These are phyloP conservation scores for Nasonia giraulti DNA, from an alignment of 1,140 invertebrate species.

Conservation along the genomic window DNA sequence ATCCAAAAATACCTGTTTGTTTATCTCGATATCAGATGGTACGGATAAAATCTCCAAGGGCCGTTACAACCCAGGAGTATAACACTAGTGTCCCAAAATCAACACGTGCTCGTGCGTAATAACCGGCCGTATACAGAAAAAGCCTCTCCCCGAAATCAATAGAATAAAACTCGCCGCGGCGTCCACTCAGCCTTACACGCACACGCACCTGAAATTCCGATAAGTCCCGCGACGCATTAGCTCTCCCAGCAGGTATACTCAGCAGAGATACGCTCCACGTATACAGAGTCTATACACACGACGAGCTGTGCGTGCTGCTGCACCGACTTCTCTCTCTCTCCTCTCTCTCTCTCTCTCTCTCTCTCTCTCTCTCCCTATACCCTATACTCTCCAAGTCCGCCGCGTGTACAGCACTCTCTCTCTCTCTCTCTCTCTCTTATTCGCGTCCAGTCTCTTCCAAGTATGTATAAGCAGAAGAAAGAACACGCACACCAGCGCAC, in stretches of 20 bases:
- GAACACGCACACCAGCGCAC: not conserved
- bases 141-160: not conserved
- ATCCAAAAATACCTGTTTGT: not conserved
- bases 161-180: not conserved
- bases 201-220: not conserved
- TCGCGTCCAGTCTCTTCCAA: not conserved
- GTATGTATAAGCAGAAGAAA: not conserved
- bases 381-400: no score
- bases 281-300: not conserved
- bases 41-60: not conserved
- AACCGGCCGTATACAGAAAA: not conserved
- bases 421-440: not conserved
- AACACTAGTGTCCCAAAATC: no score
- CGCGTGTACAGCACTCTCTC: no score
- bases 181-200: not conserved
- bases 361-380: not conserved
- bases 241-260: not conserved
- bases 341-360: not conserved
- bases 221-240: not conserved
- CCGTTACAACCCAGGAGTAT: no score
- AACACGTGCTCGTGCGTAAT: no score
- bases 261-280: not conserved
- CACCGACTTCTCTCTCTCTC: conserved; percentile 1
- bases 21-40: not conserved
- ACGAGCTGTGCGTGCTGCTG: not conserved